Percentiles rank a stretch among this genome's conserved stretches.
Evolutionary conservation across 2,113 vertebrate species (phyloP).

Genomic region (Brachionichthys hirsutus): DNA sequence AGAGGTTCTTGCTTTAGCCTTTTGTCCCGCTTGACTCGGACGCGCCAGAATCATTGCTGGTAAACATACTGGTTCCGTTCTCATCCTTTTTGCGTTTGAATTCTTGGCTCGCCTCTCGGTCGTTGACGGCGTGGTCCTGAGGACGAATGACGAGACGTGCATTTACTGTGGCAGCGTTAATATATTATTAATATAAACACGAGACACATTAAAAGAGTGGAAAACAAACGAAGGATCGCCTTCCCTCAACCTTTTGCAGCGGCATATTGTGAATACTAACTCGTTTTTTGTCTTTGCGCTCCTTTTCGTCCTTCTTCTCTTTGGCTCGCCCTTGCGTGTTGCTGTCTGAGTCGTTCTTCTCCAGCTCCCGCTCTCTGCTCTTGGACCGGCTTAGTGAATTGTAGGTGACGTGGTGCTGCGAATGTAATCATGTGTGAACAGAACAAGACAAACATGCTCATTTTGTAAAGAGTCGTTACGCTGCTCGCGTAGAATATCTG

Average conservation of each 20-base stretch:
- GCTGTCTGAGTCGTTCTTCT: slow-evolving; percentile 74
- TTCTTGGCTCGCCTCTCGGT: slow-evolving; percentile 85
- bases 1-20: background rate
- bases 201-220: background rate
- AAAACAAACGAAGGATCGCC: no score
- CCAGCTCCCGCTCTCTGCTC: slow-evolving; percentile 76
- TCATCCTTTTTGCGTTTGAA: slow-evolving; percentile 92
- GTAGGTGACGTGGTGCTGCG: slow-evolving; percentile 72
- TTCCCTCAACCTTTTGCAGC: background rate
- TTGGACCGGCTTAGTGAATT: slow-evolving; percentile 73
- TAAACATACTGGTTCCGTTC: slow-evolving; percentile 88
- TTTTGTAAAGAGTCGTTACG: background rate
- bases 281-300: slow-evolving; percentile 73
- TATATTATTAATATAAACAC: no score
- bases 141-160: background rate
- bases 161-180: background rate
- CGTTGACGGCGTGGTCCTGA: slow-evolving; percentile 86
- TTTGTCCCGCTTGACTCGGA: background rate
- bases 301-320: slow-evolving; percentile 78
- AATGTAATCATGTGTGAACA: slow-evolving; percentile 36
- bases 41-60: background rate
- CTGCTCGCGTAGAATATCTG: background rate
- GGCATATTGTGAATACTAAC: slow-evolving; percentile 50
- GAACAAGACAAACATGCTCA: slow-evolving; percentile 27
- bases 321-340: slow-evolving; percentile 66